phyloP scores from a whole-genome alignment of 2,797 vertebrate genomes.

The Todus mexicanus region DNA sequence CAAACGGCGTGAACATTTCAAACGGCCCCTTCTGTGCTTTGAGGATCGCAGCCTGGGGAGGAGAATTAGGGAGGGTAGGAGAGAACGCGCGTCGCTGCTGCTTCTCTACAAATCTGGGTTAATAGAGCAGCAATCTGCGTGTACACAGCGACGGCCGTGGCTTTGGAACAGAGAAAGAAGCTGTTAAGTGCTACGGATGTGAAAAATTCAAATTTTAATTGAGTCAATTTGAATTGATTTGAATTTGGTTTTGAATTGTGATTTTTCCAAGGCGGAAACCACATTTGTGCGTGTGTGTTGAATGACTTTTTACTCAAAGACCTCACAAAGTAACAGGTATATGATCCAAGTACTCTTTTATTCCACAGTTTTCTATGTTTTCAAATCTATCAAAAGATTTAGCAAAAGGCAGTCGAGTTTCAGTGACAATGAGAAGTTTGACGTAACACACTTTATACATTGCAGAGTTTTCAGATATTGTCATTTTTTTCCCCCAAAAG shows the following conservation, averaged over 20 bases:
- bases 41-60: background rate
- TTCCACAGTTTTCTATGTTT: no score
- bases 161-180: background rate
- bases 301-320: background rate
- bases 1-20: background rate
- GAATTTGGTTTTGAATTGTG: background rate
- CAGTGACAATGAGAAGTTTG: background rate
- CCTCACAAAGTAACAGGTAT: background rate
- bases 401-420: background rate
- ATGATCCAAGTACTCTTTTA: background rate
- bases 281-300: background rate
- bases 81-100: background rate
- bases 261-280: background rate
- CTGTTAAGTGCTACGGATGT: background rate
- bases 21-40: background rate
- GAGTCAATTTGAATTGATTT: background rate
- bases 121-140: slow-evolving; percentile 7
- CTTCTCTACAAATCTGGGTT: slow-evolving; percentile 40
- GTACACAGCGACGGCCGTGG: background rate
- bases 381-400: background rate
- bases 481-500: background rate
- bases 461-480: background rate
- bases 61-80: background rate
- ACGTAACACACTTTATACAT: background rate
- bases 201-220: background rate